These are phyloP conservation scores for Xiphophorus couchianus DNA, from an alignment of 2,113 vertebrate species.

Conservation along the genomic window DNA sequence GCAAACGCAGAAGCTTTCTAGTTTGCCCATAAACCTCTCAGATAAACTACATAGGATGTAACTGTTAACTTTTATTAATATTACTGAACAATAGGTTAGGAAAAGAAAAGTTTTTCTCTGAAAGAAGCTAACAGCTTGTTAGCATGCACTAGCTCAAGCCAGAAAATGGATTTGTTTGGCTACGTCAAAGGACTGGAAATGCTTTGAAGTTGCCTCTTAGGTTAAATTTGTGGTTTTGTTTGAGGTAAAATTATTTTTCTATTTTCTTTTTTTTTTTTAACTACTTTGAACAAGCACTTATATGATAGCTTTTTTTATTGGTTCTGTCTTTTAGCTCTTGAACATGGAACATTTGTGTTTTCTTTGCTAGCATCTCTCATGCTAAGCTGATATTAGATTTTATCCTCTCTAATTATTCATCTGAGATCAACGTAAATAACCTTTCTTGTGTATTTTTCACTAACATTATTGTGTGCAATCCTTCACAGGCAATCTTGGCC, in stretches of 20 bases:
- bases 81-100: too few relatives aligned
- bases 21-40: too few relatives aligned
- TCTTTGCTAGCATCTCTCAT: not conserved
- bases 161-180: slow-evolving; percentile 1
- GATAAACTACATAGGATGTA: too few relatives aligned
- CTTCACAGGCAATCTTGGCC: slow-evolving; percentile 93
- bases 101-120: too few relatives aligned
- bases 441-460: not conserved
- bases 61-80: too few relatives aligned
- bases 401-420: not conserved
- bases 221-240: not conserved
- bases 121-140: too few relatives aligned
- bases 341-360: not conserved
- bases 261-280: too few relatives aligned
- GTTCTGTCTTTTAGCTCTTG: not conserved
- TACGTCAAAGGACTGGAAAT: not conserved
- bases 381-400: not conserved
- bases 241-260: not conserved
- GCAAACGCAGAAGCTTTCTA: too few relatives aligned
- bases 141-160: not conserved
- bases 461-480: slow-evolving; percentile 3
- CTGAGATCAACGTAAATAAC: not conserved
- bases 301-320: not conserved
- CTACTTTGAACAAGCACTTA: not conserved
- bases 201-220: not conserved